Percentiles rank a stretch among this genome's conserved stretches.
Evolutionary conservation across 2,888 invertebrate genomes (phyloP).

Genomic region (Scaptomyza reducta): DNA sequence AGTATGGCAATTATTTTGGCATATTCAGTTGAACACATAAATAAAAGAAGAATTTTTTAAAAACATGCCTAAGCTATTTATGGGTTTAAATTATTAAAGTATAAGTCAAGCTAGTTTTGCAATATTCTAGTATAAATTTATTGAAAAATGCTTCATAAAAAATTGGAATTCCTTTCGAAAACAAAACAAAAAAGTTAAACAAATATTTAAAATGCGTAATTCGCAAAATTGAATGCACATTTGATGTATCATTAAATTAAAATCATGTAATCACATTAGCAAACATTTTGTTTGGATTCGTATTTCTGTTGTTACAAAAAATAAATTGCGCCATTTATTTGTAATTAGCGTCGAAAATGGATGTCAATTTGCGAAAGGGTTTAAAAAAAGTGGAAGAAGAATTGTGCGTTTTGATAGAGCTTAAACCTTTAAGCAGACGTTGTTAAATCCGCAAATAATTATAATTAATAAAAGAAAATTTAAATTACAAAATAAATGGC

Average conservation of each 20-base stretch:
- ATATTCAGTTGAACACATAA: constrained; percentile 17
- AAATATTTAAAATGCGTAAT: constrained; percentile 14
- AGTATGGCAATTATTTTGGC: constrained; percentile 37
- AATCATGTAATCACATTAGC: constrained; percentile 51
- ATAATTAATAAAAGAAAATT: constrained; percentile 33
- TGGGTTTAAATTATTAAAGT: background rate
- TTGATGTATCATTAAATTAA: constrained; percentile 44
- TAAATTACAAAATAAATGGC: constrained; percentile 47
- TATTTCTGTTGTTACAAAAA: constrained; percentile 26
- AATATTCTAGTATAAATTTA: background rate
- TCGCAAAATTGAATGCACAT: constrained; percentile 9
- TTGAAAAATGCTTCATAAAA: background rate
- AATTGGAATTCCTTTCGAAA: background rate
- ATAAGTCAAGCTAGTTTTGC: background rate
- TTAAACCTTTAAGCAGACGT: constrained; percentile 36
- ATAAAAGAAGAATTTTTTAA: background rate
- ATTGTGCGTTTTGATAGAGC: constrained; percentile 9
- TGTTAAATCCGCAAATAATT: constrained; percentile 44
- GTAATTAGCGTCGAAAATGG: constrained; percentile 66
- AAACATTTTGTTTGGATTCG: constrained; percentile 15
- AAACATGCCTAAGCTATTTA: background rate
- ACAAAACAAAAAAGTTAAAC: background rate
- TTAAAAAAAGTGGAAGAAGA: constrained; percentile 2
- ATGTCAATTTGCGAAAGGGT: constrained; percentile 50
- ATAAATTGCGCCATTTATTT: constrained; percentile 67